These are phyloP conservation scores for Lordiphosa fenestrarum DNA, from an alignment of 2,888 invertebrate species.

Conservation along the genomic window DNA sequence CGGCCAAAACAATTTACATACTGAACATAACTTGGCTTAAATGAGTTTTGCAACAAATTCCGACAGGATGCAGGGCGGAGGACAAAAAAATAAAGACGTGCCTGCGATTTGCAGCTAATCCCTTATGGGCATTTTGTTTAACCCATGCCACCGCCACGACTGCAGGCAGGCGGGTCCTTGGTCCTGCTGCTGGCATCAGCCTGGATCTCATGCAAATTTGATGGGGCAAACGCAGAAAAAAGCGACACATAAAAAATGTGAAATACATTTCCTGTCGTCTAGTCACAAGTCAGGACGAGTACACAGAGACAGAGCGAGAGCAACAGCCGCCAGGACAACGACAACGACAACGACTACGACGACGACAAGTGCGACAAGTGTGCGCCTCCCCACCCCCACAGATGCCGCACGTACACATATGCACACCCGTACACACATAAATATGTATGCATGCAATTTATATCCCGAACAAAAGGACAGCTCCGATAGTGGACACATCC, in stretches of 20 bases:
- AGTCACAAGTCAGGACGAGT: slow-evolving; percentile 48
- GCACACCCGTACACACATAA: slow-evolving; percentile 25
- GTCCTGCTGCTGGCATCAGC: slow-evolving; percentile 13
- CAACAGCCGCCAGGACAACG: slow-evolving; percentile 41
- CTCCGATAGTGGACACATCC: slow-evolving; percentile 4
- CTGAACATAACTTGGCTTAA: slow-evolving; percentile 75
- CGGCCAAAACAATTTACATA: slow-evolving; percentile 78
- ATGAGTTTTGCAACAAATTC: slow-evolving; percentile 75
- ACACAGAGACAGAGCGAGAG: slow-evolving; percentile 17
- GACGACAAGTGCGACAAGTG: slow-evolving; percentile 68
- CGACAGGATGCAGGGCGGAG: slow-evolving; percentile 16
- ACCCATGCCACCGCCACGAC: slow-evolving; percentile 2
- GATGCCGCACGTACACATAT: slow-evolving; percentile 34
- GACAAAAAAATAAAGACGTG: slow-evolving; percentile 40
- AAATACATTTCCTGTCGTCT: slow-evolving; percentile 79
- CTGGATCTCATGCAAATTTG: slow-evolving; percentile 79
- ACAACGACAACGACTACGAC: slow-evolving; percentile 21
- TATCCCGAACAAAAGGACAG: slow-evolving; percentile 43
- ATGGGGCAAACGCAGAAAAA: slow-evolving; percentile 57
- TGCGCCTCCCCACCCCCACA: slow-evolving; percentile 35
- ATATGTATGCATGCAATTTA: slow-evolving; percentile 53
- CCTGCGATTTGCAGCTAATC: slow-evolving; percentile 77
- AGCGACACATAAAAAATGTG: slow-evolving; percentile 73
- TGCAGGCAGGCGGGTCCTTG: slow-evolving; percentile 39
- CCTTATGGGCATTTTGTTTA: slow-evolving; percentile 79